phyloP scores from a whole-genome alignment of 37 sponge, comb jelly and placozoan genomes.

The Chondrosia reniformis region DNA sequence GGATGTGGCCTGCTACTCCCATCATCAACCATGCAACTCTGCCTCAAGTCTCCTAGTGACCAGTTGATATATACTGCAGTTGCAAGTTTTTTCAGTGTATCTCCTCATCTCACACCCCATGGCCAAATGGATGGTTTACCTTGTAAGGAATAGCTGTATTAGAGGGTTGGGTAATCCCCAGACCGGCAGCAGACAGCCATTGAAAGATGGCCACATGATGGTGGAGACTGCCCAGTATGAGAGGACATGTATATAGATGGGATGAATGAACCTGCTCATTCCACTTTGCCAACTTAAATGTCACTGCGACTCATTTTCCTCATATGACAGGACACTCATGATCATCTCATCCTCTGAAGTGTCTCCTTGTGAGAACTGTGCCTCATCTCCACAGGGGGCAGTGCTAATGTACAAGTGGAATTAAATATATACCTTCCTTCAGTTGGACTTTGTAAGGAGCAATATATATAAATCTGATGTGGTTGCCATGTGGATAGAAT shows the following conservation, averaged over 20 bases:
- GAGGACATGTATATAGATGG: slow-evolving; percentile 82
- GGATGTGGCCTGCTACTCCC: slow-evolving; percentile 51
- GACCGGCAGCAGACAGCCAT: slow-evolving; percentile 93
- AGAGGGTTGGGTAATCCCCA: slow-evolving; percentile 35
- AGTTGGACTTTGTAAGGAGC: slow-evolving; percentile 40
- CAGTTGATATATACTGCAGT: slow-evolving; percentile 86
- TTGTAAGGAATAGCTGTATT: slow-evolving; percentile 38
- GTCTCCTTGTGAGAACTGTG: slow-evolving; percentile 79
- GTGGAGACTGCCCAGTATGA: slow-evolving; percentile 90
- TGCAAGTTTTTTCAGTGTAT: slow-evolving; percentile 85
- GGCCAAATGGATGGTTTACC: slow-evolving; percentile 78
- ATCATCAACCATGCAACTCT: slow-evolving; percentile 69
- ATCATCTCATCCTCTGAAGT: slow-evolving; percentile 18
- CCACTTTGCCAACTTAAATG: slow-evolving; percentile 89
- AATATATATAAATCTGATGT: background rate
- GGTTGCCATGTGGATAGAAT: background rate
- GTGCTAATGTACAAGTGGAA: slow-evolving; percentile 96
- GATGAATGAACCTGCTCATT: slow-evolving; percentile 87
- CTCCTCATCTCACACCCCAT: slow-evolving; percentile 73
- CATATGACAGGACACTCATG: slow-evolving; percentile 68
- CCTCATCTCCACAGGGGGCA: slow-evolving; percentile 96
- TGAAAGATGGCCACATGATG: slow-evolving; percentile 94
- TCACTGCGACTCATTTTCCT: slow-evolving; percentile 97
- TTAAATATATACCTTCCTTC: slow-evolving; percentile 34
- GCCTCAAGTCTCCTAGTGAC: slow-evolving; percentile 65